Evolutionary conservation across 2,888 invertebrate species (phyloP).

Genomic region (Unio pictorum): DNA sequence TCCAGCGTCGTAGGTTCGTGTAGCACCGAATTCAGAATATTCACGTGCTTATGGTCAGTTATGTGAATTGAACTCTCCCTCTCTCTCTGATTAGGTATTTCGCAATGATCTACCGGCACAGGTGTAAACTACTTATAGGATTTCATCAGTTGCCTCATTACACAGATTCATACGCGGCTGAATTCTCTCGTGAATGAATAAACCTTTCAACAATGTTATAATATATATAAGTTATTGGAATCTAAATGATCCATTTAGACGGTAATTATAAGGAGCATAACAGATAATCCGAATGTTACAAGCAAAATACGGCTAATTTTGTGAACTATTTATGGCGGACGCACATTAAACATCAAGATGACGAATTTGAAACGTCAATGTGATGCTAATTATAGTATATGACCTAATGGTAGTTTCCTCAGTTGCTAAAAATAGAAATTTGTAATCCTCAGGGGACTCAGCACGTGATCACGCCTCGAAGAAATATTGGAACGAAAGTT

Average conservation of each 20-base stretch:
- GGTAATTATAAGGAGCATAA: no score
- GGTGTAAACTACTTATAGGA: no score
- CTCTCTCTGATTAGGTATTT: slow-evolving; percentile 13
- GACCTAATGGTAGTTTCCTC: slow-evolving; percentile 24
- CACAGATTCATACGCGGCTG: slow-evolving; percentile 26
- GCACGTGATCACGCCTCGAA: no score
- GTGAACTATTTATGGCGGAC: no score
- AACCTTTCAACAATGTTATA: no score
- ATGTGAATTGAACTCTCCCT: slow-evolving; percentile 7
- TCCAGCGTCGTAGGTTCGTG: slow-evolving; percentile 41
- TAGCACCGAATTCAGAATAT: slow-evolving; percentile 22
- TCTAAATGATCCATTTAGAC: no score
- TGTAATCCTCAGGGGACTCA: slow-evolving; percentile 15
- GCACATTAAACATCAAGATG: slow-evolving; percentile 21
- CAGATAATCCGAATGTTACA: no score
- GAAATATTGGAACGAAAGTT: no score
- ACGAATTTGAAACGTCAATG: slow-evolving; percentile 1
- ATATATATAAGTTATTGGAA: no score
- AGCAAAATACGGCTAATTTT: no score
- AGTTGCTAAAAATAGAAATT: slow-evolving; percentile 23
- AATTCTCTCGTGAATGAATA: no score
- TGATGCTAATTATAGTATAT: slow-evolving; percentile 31
- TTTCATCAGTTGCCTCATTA: not conserved
- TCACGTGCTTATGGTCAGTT: slow-evolving; percentile 12
- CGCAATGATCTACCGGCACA: slow-evolving; percentile 18